These are phyloP conservation scores for Apodemia hepburni DNA, from an alignment of 2,888 invertebrate species.

Conservation along the genomic window DNA sequence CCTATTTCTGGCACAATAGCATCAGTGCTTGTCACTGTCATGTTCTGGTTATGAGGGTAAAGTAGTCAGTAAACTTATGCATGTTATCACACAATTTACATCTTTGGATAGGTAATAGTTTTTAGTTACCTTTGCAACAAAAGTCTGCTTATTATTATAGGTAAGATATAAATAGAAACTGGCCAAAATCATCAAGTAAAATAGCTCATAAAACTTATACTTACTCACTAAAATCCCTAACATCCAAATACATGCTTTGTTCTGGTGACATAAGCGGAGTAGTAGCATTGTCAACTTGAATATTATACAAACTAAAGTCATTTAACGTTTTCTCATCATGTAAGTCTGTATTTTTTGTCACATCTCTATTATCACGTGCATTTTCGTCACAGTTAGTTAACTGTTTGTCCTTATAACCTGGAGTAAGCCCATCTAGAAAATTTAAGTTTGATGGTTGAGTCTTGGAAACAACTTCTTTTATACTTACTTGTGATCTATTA, in stretches of 20 bases:
- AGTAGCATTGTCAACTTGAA: conserved; percentile 68
- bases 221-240: conserved; percentile 72
- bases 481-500: conserved; percentile 64
- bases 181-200: too few relatives aligned
- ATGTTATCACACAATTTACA: too few relatives aligned
- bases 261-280: conserved; percentile 71
- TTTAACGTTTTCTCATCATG: conserved; percentile 64
- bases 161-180: too few relatives aligned
- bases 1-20: too few relatives aligned
- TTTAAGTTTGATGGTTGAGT: conserved; percentile 52
- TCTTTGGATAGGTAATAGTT: too few relatives aligned
- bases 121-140: too few relatives aligned
- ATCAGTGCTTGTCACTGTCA: too few relatives aligned
- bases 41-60: too few relatives aligned
- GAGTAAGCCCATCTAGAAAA: conserved; percentile 67
- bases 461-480: conserved; percentile 59
- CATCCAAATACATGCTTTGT: conserved; percentile 67
- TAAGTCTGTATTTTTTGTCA: conserved; percentile 32
- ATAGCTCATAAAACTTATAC: conserved; percentile 33
- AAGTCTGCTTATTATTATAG: too few relatives aligned
- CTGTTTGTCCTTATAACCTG: conserved; percentile 31
- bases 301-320: conserved; percentile 68
- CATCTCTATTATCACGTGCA: conserved; percentile 21
- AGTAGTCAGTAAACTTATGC: too few relatives aligned
- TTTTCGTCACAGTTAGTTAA: conserved; percentile 23